Evolutionary conservation across 2,113 vertebrate species (phyloP), one percentile per base, ranked within the genome.

Genomic region (Pitta sordida): DNA sequence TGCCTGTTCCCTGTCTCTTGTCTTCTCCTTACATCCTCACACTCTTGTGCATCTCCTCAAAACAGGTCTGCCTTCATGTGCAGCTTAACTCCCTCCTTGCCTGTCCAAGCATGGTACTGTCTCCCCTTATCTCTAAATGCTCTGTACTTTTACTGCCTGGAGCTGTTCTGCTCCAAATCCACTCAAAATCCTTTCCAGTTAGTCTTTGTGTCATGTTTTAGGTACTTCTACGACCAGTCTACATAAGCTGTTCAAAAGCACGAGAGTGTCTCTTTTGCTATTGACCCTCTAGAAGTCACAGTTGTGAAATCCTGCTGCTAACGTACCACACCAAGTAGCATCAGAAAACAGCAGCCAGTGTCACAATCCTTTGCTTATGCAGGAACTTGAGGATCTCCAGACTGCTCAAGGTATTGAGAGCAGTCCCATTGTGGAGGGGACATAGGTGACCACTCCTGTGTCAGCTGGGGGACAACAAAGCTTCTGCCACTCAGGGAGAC

Each of bases 391-490:
- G 56, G 34, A 3, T 73, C 37, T 65, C 41, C 13, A 3, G 36
- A 2, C 30, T 32, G 36, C 26, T 9, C 55, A 16, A 15, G 43
- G 23, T 8, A 10, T 30, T 27, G 20, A 1, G 8, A 3, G 16
- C 46, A 69, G 67, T 7, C 9, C 4, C 11, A 0, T 1, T 3
- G 24, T 18, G 8, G 13, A n/a, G 13, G 13, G 27, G 41, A 56
- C 4, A 17, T 1, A 19, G 2, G 2, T 15, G 36, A 65, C 15
- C 10, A 46, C 26, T 58, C 29, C 27, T 1, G 1, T 15, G n/a
- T n/a, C 49, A 82, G 41, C 70, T 56, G 17, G 9, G 14, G 22
- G 12, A 53, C 19, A 19, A 10, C 0, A 39, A 46, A 55, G 23
- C 22, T 29, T 21, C 22, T 63, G 48, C 21, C 29, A 3, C 30